Conservation (phyloP, 2,888 invertebrate species). For the Hipparchia semele region DNA sequence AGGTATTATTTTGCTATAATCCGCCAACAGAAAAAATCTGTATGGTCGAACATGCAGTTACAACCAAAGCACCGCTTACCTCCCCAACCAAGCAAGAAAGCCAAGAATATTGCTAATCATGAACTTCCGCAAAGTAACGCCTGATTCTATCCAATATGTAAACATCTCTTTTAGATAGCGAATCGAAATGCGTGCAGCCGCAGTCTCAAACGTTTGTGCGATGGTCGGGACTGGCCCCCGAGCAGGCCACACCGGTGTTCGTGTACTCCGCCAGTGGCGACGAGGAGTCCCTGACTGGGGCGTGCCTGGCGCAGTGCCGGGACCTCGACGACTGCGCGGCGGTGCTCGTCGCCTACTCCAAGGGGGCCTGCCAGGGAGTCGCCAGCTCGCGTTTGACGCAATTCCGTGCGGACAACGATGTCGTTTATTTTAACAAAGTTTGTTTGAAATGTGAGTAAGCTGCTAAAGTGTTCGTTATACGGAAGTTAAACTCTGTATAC, state of each 20-base stretch:
- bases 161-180: slow-evolving; percentile 45
- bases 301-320: slow-evolving; percentile 73
- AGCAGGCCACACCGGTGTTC: slow-evolving; percentile 67
- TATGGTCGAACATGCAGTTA: too few species aligned
- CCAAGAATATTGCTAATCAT: too few species aligned
- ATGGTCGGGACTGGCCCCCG: slow-evolving; percentile 71
- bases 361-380: slow-evolving; percentile 76
- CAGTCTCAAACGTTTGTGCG: slow-evolving; percentile 62
- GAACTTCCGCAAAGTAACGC: too few species aligned
- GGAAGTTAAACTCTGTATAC: background rate
- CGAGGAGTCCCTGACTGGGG: slow-evolving; percentile 70
- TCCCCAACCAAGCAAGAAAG: too few species aligned
- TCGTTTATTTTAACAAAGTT: slow-evolving; percentile 86
- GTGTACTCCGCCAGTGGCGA: slow-evolving; percentile 74
- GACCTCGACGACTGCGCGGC: slow-evolving; percentile 74
- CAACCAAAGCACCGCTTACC: too few species aligned
- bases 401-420: slow-evolving; percentile 78
- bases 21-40: too few species aligned
- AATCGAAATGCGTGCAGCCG: slow-evolving; percentile 59
- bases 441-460: slow-evolving; percentile 76
- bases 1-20: too few species aligned
- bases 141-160: too few species aligned
- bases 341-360: slow-evolving; percentile 74
- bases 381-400: slow-evolving; percentile 51
- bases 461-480: background rate